phyloP scores from a whole-genome alignment of 1,140 invertebrate species.

The Phortica variegata region DNA sequence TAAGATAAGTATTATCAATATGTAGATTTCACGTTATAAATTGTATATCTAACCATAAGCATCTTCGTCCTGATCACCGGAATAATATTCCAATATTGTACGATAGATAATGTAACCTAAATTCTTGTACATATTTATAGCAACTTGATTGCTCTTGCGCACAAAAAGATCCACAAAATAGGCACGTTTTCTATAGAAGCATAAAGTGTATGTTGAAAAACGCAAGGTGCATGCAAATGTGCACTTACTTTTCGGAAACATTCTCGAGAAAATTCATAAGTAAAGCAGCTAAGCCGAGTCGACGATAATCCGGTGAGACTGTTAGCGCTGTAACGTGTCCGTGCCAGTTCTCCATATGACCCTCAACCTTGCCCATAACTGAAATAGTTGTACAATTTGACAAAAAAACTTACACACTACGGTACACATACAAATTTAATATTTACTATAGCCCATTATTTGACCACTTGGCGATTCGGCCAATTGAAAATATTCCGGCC shows the following conservation, averaged over 20 bases:
- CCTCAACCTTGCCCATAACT: constrained; percentile 99
- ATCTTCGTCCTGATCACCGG: constrained; percentile 96
- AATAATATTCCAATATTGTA: constrained; percentile 96
- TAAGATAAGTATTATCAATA: constrained; percentile 10
- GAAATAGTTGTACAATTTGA: constrained; percentile 42
- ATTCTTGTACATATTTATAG: constrained; percentile 96
- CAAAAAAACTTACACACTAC: background rate
- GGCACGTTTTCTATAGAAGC: constrained; percentile 76
- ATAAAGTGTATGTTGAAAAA: constrained; percentile 55
- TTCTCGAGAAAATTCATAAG: constrained; percentile 96
- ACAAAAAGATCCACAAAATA: constrained; percentile 99
- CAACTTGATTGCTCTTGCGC: constrained; percentile 93
- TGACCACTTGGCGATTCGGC: constrained; percentile 91
- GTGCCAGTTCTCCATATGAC: constrained; percentile 93
- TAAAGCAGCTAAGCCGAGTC: constrained; percentile 86
- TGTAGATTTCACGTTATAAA: background rate
- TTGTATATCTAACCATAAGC: constrained; percentile 99
- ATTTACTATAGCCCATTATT: constrained; percentile 98
- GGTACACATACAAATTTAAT: background rate
- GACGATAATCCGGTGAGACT: constrained; percentile 90
- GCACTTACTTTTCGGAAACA: constrained; percentile 86
- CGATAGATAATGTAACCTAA: constrained; percentile 97
- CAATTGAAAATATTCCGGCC: constrained; percentile 99
- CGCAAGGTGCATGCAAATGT: background rate
- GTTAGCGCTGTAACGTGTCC: constrained; percentile 98